These are phyloP conservation scores for Cotesia chilonis DNA, from an alignment of 1,140 invertebrate species.

Conservation along the genomic window DNA sequence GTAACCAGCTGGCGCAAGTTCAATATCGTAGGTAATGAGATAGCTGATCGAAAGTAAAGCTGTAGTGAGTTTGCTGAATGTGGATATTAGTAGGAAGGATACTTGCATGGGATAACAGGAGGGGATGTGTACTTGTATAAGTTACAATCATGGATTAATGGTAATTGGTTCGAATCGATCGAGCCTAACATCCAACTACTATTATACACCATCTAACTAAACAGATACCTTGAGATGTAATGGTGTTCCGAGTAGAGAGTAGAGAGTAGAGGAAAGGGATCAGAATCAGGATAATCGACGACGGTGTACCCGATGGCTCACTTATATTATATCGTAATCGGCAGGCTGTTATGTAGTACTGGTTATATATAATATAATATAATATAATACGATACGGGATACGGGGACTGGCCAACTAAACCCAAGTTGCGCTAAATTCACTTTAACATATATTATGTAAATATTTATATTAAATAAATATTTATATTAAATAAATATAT, in stretches of 20 bases:
- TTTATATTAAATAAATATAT: no score
- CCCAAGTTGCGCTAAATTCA: no score
- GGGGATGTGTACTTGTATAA: conserved; percentile 12
- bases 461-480: no score
- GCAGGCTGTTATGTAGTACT: no score
- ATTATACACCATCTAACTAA: neutral
- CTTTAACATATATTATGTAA: conserved; percentile 3
- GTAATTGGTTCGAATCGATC: conserved; percentile 18
- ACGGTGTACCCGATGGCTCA: conserved; percentile 21
- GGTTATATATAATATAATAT: no score
- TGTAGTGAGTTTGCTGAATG: conserved; percentile 9
- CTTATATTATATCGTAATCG: neutral
- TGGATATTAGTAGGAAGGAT: conserved; percentile 23
- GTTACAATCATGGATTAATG: conserved; percentile 21
- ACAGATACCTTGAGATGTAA: neutral
- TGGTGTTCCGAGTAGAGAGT: no score
- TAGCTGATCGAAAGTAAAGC: conserved; percentile 38
- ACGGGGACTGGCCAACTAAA: no score
- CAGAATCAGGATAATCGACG: neutral
- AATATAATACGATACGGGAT: no score
- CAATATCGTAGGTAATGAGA: conserved; percentile 26
- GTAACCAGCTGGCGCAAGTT: conserved; percentile 18
- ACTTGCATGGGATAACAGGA: neutral
- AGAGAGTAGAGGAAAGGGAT: no score
- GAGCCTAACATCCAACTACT: neutral